Evolutionary conservation across 2,888 invertebrate species (phyloP).

Genomic region (Trichacis sp.): DNA sequence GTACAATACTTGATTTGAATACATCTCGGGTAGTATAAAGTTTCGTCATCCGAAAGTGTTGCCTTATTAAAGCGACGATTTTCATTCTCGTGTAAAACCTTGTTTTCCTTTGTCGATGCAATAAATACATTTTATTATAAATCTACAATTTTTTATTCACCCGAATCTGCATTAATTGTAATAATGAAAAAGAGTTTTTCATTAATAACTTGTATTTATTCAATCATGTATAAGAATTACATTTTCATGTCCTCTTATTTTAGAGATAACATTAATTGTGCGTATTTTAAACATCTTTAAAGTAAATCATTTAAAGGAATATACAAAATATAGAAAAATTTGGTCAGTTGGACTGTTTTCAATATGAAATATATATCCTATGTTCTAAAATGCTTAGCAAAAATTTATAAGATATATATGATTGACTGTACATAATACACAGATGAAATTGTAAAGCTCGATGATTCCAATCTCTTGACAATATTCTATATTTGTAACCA

Average conservation of each 20-base stretch:
- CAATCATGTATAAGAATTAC: neutral
- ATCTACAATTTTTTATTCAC: no score
- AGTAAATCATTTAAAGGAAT: neutral
- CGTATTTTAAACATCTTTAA: neutral
- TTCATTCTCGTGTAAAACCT: slow-evolving; percentile 26
- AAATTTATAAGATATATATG: slow-evolving; percentile 5
- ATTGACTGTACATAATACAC: slow-evolving; percentile 29
- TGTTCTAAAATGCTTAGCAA: slow-evolving; percentile 6
- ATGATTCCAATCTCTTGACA: slow-evolving; percentile 30
- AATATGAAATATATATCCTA: slow-evolving; percentile 21
- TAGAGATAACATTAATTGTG: neutral
- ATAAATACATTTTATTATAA: slow-evolving; percentile 34
- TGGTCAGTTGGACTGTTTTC: slow-evolving; percentile 15
- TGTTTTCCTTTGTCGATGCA: slow-evolving; percentile 30
- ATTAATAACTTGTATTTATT: neutral
- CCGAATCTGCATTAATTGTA: no score
- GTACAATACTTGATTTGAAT: slow-evolving; percentile 26
- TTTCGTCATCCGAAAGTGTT: slow-evolving; percentile 23
- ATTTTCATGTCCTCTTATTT: neutral
- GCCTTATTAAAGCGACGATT: slow-evolving; percentile 17
- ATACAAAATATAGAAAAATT: slow-evolving; percentile 2
- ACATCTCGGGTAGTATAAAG: slow-evolving; percentile 22
- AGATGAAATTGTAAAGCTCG: slow-evolving; percentile 36
- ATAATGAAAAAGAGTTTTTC: neutral
- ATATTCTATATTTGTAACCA: slow-evolving; percentile 18